A percentile compares a stretch with the other conserved stretches of the same genome.
Evolutionary conservation across 2,113 vertebrate species (phyloP).

Genomic region (Panurus biarmicus): DNA sequence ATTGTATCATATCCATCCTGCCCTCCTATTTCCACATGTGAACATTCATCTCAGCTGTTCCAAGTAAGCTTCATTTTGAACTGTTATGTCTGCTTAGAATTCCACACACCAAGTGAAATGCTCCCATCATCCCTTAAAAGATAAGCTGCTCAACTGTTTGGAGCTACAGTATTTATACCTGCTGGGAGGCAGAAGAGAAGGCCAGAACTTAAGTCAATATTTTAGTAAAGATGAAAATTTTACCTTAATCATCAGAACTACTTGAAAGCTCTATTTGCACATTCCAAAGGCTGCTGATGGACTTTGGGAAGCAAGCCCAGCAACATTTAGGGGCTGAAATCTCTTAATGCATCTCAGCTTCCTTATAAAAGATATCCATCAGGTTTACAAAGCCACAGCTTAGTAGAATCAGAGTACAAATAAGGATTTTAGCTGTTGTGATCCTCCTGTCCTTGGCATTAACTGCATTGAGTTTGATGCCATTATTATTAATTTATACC

Average conservation of each 20-base stretch:
- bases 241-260: not conserved
- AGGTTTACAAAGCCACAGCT: not conserved
- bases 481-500: not conserved
- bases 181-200: not conserved
- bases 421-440: not conserved
- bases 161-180: not conserved
- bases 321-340: not conserved
- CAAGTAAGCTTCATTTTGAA: not conserved
- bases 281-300: not conserved
- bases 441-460: not conserved
- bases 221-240: not conserved
- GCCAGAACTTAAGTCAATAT: not conserved
- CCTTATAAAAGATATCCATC: not conserved
- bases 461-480: not conserved
- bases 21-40: not conserved
- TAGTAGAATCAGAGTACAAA: not conserved
- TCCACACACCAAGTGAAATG: not conserved
- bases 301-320: slow-evolving; percentile 11
- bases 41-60: not conserved
- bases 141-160: not conserved
- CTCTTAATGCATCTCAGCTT: not conserved
- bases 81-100: not conserved
- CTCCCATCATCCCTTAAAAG: not conserved
- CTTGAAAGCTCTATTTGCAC: not conserved
- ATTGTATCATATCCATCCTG: not conserved